Percentiles rank a stretch among this genome's conserved stretches.
These are phyloP conservation scores for Linepithema humile DNA, from an alignment of 1,140 invertebrate genomes.

Conservation along the genomic window DNA sequence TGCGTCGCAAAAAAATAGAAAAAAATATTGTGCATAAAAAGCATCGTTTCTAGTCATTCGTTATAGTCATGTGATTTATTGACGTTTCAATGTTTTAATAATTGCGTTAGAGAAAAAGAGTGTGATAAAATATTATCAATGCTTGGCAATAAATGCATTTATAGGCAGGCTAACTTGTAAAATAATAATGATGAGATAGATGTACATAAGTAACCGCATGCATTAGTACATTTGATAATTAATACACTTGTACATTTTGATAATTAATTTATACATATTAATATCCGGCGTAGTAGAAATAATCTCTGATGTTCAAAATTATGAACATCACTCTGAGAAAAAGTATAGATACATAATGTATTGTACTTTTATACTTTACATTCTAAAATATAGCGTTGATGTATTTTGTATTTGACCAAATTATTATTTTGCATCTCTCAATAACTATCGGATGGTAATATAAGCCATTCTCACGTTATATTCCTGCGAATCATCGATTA, in stretches of 20 bases:
- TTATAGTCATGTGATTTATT: background rate
- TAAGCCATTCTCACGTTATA: slow-evolving; percentile 30
- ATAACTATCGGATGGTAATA: background rate
- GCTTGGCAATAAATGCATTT: background rate
- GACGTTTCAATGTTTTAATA: background rate
- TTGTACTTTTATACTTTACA: slow-evolving; percentile 36
- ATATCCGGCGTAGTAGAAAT: background rate
- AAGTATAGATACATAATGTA: background rate
- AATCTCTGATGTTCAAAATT: background rate
- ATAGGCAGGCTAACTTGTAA: background rate
- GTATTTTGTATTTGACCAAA: slow-evolving; percentile 6
- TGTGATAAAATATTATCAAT: background rate
- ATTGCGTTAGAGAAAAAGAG: background rate
- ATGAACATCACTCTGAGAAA: background rate
- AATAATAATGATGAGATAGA: slow-evolving; percentile 1
- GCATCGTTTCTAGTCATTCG: background rate
- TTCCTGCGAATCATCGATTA: slow-evolving; percentile 63
- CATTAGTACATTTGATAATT: background rate
- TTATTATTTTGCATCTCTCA: background rate
- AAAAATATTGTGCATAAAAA: too few species aligned
- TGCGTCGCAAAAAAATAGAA: too few species aligned
- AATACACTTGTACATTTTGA: slow-evolving; percentile 30
- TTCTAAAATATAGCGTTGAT: slow-evolving; percentile 14
- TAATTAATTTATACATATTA: slow-evolving; percentile 31
- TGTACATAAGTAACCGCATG: slow-evolving; percentile 24